These are phyloP conservation scores for Chrysolina haemoptera DNA, from an alignment of 2,888 invertebrate genomes.

Conservation along the genomic window DNA sequence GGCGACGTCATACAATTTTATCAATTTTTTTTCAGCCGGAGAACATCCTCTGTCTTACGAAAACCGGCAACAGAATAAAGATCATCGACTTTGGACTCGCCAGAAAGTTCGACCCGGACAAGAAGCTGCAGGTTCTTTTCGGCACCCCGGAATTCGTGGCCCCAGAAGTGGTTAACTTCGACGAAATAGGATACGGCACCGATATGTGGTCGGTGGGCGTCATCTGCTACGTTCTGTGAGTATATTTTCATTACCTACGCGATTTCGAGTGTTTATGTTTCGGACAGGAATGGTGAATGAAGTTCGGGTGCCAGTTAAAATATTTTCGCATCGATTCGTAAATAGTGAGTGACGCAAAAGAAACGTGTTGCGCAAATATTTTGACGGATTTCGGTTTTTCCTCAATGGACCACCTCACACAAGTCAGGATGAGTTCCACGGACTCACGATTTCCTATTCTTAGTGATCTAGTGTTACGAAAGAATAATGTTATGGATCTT, in stretches of 20 bases:
- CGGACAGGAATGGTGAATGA: background rate
- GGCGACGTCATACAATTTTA: no score
- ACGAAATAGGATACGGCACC: constrained; percentile 94
- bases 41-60: constrained; percentile 96
- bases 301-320: constrained; percentile 15
- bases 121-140: constrained; percentile 93
- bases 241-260: constrained; percentile 60
- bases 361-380: constrained; percentile 29
- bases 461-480: no score
- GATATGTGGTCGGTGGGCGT: constrained; percentile 99
- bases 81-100: constrained; percentile 99
- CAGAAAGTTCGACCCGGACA: constrained; percentile 90
- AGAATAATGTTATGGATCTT: no score
- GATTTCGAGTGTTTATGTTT: constrained; percentile 12
- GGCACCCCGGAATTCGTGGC: constrained; percentile 99
- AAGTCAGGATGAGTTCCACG: background rate
- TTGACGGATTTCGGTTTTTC: constrained; percentile 1
- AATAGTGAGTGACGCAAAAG: background rate
- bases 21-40: constrained; percentile 86
- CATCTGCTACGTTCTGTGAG: constrained; percentile 98
- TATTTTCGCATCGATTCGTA: constrained; percentile 4
- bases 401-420: background rate
- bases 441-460: no score
- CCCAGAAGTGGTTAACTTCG: constrained; percentile 99
- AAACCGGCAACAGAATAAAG: constrained; percentile 97